Base-by-base conservation (phyloP, 2,888 invertebrate species). In the Entomobrya proxima region DNA sequence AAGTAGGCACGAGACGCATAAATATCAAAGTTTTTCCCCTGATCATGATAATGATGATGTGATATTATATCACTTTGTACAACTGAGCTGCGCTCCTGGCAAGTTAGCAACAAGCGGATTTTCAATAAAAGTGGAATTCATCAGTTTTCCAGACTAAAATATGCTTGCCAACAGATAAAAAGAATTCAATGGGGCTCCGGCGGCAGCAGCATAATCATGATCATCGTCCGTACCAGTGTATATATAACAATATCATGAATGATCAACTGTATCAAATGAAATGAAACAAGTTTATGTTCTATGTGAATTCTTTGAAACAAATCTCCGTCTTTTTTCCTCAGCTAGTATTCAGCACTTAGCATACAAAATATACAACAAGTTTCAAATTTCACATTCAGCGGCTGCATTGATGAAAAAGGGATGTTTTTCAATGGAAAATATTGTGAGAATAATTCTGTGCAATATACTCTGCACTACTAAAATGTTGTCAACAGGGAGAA, bases 71-170 rank as follows among this genome's bases (percentile, higher is more conserved):
- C 69, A 69, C 69, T 75, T 75, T 75, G 75, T 75, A 52, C 32
- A 75, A 52, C 15, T 47, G 72, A 72, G 35, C 64, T 52, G 67
- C n/a, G n/a, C 52, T 44, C 27, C 24, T 67, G 69, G 67, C 52
- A 79, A 44, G 50, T 67, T 37, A 80, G 78, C 47, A 69, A 75
- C 75, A 75, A 75, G 75, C 75, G 50, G 75, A 35, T 75, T 75
- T 52, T 69, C 69, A 69, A 69, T 69, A 21, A 69, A 44, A 69
- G 40, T 37, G 37, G 21, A 67, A 64, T 64, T 35, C 35, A 64
- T 35, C 40, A 69, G 24, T 69, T 18, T n/a, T 44, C 9, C 24
- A 40, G 64, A 21, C 6, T 37, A 40, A 24, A 4, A 35, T 67
- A 4, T 9, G 21, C 67, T 67, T 55, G 15, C 58, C 7, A 30